A percentile compares a stretch with the other conserved stretches of the same genome.
Conservation (phyloP, 2,888 invertebrate species). For the Pardosa pseudoannulata region DNA sequence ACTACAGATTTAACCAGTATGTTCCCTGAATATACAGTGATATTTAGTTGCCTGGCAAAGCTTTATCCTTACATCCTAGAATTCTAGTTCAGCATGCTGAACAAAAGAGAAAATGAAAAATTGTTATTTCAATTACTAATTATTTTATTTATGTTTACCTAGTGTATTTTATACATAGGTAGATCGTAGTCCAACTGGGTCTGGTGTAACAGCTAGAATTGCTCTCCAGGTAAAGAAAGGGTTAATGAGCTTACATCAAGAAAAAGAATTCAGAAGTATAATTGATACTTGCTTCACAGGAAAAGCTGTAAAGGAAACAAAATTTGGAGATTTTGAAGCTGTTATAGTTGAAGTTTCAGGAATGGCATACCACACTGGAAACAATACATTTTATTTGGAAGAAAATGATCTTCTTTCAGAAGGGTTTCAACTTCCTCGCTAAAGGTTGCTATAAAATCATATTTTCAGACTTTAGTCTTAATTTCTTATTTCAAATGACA, state of each 20-base stretch:
- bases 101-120: too few species aligned
- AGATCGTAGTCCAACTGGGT: slow-evolving; percentile 78
- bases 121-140: too few species aligned
- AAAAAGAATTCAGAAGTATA: slow-evolving; percentile 75
- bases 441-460: too few species aligned
- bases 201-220: slow-evolving; percentile 77
- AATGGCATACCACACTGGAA: slow-evolving; percentile 74
- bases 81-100: too few species aligned
- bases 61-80: too few species aligned
- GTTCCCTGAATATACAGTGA: too few species aligned
- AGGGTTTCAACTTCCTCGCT: slow-evolving; percentile 75
- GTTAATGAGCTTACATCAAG: slow-evolving; percentile 75
- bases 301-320: slow-evolving; percentile 40
- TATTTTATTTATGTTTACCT: too few species aligned
- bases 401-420: slow-evolving; percentile 76
- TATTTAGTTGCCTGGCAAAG: too few species aligned
- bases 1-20: too few species aligned
- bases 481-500: too few species aligned
- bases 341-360: slow-evolving; percentile 78
- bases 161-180: slow-evolving; percentile 75
- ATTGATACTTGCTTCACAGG: slow-evolving; percentile 75
- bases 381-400: slow-evolving; percentile 76
- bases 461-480: too few species aligned
- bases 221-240: slow-evolving; percentile 76
- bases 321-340: slow-evolving; percentile 73